phyloP scores from a whole-genome alignment of 2,113 vertebrate genomes.

The Phocoena phocoena region DNA sequence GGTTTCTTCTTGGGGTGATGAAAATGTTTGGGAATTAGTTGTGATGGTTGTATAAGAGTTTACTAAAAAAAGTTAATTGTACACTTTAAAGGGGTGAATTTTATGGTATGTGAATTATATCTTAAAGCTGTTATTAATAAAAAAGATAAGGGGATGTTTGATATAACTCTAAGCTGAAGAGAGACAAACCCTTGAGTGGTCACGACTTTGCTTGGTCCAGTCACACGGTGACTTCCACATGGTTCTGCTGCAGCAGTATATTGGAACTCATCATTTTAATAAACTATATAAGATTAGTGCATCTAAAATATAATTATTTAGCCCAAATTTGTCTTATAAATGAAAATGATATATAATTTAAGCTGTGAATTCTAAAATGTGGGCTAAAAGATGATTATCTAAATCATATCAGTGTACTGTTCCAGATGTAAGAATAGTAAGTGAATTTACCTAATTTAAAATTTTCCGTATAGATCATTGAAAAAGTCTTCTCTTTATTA shows the following conservation, averaged over 20 bases:
- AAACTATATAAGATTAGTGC: not conserved
- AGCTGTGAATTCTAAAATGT: not conserved
- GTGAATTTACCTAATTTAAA: slow-evolving; percentile 10
- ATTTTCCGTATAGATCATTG: not conserved
- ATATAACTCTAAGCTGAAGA: not conserved
- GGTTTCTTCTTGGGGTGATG: not conserved
- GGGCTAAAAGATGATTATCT: not conserved
- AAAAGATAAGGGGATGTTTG: not conserved
- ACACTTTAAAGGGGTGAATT: slow-evolving; percentile 9
- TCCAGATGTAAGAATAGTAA: not conserved
- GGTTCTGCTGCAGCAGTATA: not conserved
- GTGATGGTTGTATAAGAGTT: not conserved
- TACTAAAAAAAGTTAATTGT: not conserved
- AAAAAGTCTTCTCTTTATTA: not conserved
- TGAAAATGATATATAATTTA: slow-evolving; percentile 3
- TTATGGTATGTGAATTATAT: not conserved
- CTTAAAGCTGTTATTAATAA: not conserved
- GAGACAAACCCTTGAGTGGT: not conserved
- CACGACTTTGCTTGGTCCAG: not conserved
- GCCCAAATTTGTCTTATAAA: not conserved
- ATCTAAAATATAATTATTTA: not conserved
- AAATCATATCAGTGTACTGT: not conserved
- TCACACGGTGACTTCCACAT: not conserved
- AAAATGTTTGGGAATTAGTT: not conserved
- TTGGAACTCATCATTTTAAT: slow-evolving; percentile 15